Evolutionary conservation across 2,888 invertebrate species (phyloP), one percentile per base, ranked within the genome.

Genomic region (Emmelina monodactyla): DNA sequence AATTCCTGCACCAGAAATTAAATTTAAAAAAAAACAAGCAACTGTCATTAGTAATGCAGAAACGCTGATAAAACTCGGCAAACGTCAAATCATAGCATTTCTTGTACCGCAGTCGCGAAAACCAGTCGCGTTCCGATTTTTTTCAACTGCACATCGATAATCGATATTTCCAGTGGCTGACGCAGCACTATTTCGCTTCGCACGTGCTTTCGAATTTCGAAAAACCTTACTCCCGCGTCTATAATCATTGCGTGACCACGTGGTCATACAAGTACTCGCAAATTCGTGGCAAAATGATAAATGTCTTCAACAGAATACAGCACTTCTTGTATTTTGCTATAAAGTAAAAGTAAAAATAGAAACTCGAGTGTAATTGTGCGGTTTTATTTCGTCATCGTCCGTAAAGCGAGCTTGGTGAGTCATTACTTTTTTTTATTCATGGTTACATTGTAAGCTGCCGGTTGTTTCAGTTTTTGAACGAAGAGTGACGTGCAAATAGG

Each of bases 241-340:
- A 37, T 35, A 41, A 30, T 35, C 37, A 22, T 46, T 50, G 49
- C 41, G 42, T 43, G 48, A 45, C 37, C 54, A 53, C 46, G 53
- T 46, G 43, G 49, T 45, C 11, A 6, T 25, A n/a, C n/a, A 7
- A 25, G 25, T 38, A 38, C 22, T 42, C 31, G 40, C 39, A 41
- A 44, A 46, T 41, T 48, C 37, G 43, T 38, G 42, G 50, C 52
- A 63, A 60, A 50, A 68, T 69, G 68, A 42, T 61, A 52, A 48
- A 56, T 50, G 53, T 50, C 44, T 46, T 41, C 37, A 48, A 38
- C 40, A 49, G 51, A 40, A 58, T 55, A 58, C 62, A 64, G 42
- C 45, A 65, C 59, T 63, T 58, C 43, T 42, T 64, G 51, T 62
- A 69, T 55, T 69, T 67, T 31, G 46, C 68, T 36, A 69, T 69